Base-by-base conservation (phyloP, 2,888 invertebrate genomes). In the Eulithis testata region DNA sequence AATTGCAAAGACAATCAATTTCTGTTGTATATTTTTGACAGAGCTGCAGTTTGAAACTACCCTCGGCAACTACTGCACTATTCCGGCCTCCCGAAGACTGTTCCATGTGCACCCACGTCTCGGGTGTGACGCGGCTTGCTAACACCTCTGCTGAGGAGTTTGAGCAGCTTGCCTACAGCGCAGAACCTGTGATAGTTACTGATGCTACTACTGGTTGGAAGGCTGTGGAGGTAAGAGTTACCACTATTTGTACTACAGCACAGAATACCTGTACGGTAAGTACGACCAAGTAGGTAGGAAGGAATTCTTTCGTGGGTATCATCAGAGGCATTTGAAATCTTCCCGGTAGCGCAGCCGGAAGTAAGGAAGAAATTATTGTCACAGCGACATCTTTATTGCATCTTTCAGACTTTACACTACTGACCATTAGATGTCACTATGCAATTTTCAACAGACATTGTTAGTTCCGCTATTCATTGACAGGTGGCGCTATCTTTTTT, bases 21-120 rank as follows among this genome's bases (percentile, higher is more conserved):
- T 21, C 21, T 21, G 21, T 31, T 31, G 2, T 6, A 31, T 12
- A 11, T 14, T 43, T 21, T 58, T 68, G 53, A 3, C 72, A 92
- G 92, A 79, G 69, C 47, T 93, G 92, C 66, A 52, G 83, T 2
- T 56, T 91, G 8, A 80, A 83, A 45, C 68, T 90, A 3, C 91
- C 92, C 0, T 82, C 87, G 2, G 73, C 81, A 2, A 76, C 85
- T 0, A 85, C 87, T 68, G 72, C 89, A 0, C 82, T 94, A 7
- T 96, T 98, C 82, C 95, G 98, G 2, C 96, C 97, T 0, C 96
- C 97, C 0, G 96, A 96, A 80, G 95, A 95, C 77, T 98, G 98
- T 83, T 93, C 94, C 27, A 95, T 98, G 87, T 98, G 98, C 82
- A 80, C 83, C 5, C 94, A 94, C 61, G 90, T 98, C 11, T 86